phyloP scores from a whole-genome alignment of 2,113 vertebrate genomes.

The Mohoua ochrocephala region DNA sequence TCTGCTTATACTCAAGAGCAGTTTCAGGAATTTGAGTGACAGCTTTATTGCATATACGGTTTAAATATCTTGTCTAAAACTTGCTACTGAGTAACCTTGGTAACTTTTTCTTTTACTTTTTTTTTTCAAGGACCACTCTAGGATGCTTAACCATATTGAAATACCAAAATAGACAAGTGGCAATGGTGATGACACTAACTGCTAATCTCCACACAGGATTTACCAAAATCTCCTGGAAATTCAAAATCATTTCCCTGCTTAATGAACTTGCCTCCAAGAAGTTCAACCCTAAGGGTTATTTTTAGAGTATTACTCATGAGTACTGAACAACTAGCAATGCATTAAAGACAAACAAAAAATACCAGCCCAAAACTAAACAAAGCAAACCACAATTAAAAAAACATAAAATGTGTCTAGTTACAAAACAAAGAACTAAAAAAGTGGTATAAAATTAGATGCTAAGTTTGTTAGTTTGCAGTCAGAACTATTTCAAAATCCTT shows the following conservation, averaged over 20 bases:
- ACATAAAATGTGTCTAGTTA: not conserved
- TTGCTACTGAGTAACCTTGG: not conserved
- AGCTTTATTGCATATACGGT: not conserved
- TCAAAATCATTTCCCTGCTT: not conserved
- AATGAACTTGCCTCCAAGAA: not conserved
- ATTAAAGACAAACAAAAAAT: conserved; percentile 3
- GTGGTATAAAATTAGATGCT: not conserved
- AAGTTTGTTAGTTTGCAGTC: not conserved
- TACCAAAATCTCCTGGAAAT: not conserved
- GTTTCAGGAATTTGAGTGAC: not conserved
- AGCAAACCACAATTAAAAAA: conserved; percentile 18
- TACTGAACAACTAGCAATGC: not conserved
- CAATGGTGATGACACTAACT: not conserved
- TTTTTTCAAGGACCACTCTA: not conserved
- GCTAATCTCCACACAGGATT: not conserved
- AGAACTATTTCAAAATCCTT: not conserved
- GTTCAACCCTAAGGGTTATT: not conserved
- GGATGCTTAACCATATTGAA: not conserved
- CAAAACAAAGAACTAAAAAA: conserved; percentile 9
- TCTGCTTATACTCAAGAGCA: not conserved
- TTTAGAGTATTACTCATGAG: not conserved
- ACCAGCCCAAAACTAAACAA: not conserved
- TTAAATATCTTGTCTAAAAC: not conserved
- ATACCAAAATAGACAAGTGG: not conserved
- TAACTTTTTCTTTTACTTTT: not conserved